Base-by-base conservation (phyloP, 2,888 invertebrate genomes). In the Caradrina clavipalpis region DNA sequence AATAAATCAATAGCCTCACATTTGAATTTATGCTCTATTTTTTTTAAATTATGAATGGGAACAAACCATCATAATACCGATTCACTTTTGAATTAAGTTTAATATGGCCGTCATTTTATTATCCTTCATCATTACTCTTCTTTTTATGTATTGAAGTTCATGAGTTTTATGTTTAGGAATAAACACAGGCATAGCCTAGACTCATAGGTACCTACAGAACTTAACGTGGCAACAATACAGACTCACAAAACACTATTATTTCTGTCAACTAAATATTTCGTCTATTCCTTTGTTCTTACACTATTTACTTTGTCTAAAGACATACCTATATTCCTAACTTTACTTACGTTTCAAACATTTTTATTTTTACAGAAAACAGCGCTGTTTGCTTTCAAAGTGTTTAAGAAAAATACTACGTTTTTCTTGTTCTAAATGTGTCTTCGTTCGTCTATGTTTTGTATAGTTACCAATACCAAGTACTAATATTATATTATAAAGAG, bases 341-440 rank as follows among this genome's bases (percentile, higher is more conserved):
- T 56, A 21, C 53, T 22, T 22, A 64, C 15, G 58, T 50, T 55
- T 39, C n/a, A 45, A 56, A 31, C 26, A 47, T 51, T 69, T 71
- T 53, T 66, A 64, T 54, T n/a, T 31, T 39, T 17, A 54, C 21
- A 61, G n/a, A 71, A 53, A 3, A 67, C 49, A 45, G 49, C 22
- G n/a, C 17, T 15, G 21, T 22, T n/a, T 61, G 11, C 2, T 35
- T 60, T n/a, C n/a, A n/a, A n/a, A n/a, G 47, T 51, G 22, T 49
- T 42, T 35, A 13, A 21, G 8, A 72, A 73, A 13, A 59, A 63
- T 47, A 78, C 13, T 45, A 45, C 45, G 4, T 50, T 26, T 45
- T 45, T 65, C 39, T 45, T 45, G 6, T 31, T 22, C 11, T 35
- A 19, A 42, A 42, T 21, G 11, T 78, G 45, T 62, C 62, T 45